phyloP scores from a whole-genome alignment of 2,888 invertebrate genomes.

The Agrotis puta region DNA sequence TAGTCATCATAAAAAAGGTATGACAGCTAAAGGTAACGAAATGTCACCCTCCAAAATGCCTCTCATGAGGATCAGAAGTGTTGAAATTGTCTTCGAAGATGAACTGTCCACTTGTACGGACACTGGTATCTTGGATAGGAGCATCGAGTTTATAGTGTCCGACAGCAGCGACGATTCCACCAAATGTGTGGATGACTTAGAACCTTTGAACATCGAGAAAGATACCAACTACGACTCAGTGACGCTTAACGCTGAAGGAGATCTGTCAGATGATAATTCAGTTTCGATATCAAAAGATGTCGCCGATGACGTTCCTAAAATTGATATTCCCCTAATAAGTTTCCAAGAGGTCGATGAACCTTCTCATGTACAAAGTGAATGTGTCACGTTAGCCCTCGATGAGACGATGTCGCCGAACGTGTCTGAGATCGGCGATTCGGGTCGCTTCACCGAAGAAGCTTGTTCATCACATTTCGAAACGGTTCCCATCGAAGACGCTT shows the following conservation, averaged over 20 bases:
- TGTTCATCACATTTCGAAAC: slow-evolving; percentile 81
- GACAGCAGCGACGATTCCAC: slow-evolving; percentile 88
- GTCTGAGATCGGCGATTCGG: slow-evolving; percentile 85
- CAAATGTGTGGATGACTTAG: slow-evolving; percentile 85
- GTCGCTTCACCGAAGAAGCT: slow-evolving; percentile 85
- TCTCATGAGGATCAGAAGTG: slow-evolving; percentile 87
- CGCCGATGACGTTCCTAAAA: slow-evolving; percentile 64
- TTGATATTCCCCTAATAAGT: slow-evolving; percentile 64
- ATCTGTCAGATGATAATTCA: slow-evolving; percentile 84
- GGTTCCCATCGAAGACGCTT: slow-evolving; percentile 81
- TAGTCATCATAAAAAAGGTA: slow-evolving; percentile 73
- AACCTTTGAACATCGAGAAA: slow-evolving; percentile 78
- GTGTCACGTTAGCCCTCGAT: slow-evolving; percentile 74
- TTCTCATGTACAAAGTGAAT: slow-evolving; percentile 74
- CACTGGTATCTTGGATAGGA: slow-evolving; percentile 81
- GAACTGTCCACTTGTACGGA: slow-evolving; percentile 87
- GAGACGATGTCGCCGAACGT: slow-evolving; percentile 78
- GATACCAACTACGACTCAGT: slow-evolving; percentile 79
- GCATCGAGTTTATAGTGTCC: slow-evolving; percentile 80
- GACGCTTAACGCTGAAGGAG: slow-evolving; percentile 84
- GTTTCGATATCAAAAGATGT: slow-evolving; percentile 73
- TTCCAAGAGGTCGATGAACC: slow-evolving; percentile 70
- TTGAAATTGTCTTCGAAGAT: slow-evolving; percentile 88
- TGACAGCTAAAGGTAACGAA: slow-evolving; percentile 84
- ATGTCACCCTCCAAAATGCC: slow-evolving; percentile 87